These are phyloP conservation scores for Lampris incognitus DNA, from an alignment of 2,113 vertebrate genomes.

Conservation along the genomic window DNA sequence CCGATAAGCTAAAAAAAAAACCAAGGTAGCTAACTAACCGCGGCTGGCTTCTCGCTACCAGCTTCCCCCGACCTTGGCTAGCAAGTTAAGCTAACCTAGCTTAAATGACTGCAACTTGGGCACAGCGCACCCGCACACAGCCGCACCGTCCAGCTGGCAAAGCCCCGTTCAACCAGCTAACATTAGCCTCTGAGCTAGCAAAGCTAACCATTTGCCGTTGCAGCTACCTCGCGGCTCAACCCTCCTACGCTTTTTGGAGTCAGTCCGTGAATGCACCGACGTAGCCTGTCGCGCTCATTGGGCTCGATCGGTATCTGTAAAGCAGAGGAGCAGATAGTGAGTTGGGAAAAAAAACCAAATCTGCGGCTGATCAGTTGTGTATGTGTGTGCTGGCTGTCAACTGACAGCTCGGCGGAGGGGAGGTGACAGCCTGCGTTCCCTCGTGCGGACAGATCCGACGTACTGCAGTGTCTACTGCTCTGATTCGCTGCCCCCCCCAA, in stretches of 20 bases:
- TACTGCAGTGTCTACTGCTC: constrained; percentile 53
- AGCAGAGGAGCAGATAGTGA: constrained; percentile 12
- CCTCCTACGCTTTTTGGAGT: constrained; percentile 41
- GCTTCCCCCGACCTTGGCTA: constrained; percentile 63
- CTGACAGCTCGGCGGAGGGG: constrained; percentile 75
- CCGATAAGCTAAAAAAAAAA: constrained; percentile 19
- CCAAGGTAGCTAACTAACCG: too few species aligned
- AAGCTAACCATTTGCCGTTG: constrained; percentile 25
- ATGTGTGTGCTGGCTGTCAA: constrained; percentile 67
- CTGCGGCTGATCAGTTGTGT: constrained; percentile 26
- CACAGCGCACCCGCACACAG: constrained; percentile 10
- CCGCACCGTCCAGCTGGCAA: constrained; percentile 13
- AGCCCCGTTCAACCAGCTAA: constrained; percentile 45
- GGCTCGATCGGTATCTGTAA: constrained; percentile 25
- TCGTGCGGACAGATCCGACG: constrained; percentile 7
- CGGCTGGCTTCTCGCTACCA: not conserved
- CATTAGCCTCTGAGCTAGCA: constrained; percentile 56
- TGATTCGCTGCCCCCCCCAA: constrained; percentile 61
- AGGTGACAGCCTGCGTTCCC: constrained; percentile 58
- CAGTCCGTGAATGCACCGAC: constrained; percentile 38
- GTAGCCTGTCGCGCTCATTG: constrained; percentile 43
- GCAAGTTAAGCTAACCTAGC: constrained; percentile 31
- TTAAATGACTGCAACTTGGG: constrained; percentile 20
- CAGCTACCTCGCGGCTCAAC: constrained; percentile 30
- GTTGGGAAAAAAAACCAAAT: not conserved